These are phyloP conservation scores for Agelastica alni DNA, from an alignment of 2,888 invertebrate species.

Conservation along the genomic window DNA sequence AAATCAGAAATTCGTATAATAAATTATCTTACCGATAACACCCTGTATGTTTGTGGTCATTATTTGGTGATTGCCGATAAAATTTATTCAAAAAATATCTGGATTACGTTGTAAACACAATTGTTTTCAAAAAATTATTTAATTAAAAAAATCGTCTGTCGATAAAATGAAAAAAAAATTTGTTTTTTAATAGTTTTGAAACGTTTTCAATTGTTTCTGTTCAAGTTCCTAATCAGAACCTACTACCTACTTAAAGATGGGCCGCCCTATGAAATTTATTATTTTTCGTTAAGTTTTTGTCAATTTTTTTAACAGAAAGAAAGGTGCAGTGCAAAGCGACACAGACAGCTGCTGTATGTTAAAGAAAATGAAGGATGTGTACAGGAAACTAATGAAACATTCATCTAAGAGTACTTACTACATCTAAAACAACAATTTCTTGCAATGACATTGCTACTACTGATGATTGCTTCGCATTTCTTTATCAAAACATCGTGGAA, in stretches of 20 bases:
- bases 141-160: background rate
- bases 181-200: too few relatives aligned
- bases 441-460: background rate
- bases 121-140: background rate
- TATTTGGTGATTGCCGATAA: too few relatives aligned
- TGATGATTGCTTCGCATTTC: background rate
- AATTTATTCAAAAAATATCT: too few relatives aligned
- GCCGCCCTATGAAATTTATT: conserved; percentile 4
- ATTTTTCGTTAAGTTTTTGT: conserved; percentile 1
- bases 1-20: too few relatives aligned
- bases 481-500: too few relatives aligned
- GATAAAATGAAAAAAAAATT: background rate
- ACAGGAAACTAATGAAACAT: conserved; percentile 15
- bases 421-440: background rate
- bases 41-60: too few relatives aligned
- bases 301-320: conserved; percentile 32
- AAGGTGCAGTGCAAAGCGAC: conserved; percentile 44
- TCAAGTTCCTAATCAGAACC: too few relatives aligned
- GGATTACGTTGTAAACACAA: too few relatives aligned
- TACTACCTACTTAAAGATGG: background rate
- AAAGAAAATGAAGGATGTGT: conserved; percentile 18
- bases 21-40: too few relatives aligned
- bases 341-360: conserved; percentile 39
- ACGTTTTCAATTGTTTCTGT: too few relatives aligned
- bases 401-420: background rate